Conservation (phyloP, 2,797 vertebrate species). For the Sebastes melanostomus region DNA sequence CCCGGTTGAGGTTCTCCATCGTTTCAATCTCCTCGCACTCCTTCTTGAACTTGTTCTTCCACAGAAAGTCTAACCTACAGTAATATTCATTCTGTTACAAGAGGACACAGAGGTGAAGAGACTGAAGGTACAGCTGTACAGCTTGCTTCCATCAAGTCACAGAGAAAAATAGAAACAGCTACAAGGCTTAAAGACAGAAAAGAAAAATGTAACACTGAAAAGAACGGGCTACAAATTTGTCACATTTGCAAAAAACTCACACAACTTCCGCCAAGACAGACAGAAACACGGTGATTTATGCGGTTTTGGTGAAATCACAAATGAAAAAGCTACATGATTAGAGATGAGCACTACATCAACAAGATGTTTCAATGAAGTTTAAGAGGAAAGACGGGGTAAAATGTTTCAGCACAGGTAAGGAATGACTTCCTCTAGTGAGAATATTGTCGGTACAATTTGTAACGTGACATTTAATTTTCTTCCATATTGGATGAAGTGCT, state of each 20-base stretch:
- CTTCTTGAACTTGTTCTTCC: constrained; percentile 99
- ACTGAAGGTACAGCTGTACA: constrained; percentile 86
- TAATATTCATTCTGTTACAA: constrained; percentile 92
- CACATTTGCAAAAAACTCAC: neutral
- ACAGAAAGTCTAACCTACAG: constrained; percentile 99
- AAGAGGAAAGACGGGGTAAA: neutral
- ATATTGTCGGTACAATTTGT: neutral
- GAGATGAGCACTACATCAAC: neutral
- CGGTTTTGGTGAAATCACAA: neutral
- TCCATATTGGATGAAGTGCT: neutral
- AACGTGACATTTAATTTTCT: constrained; percentile 4
- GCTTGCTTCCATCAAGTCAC: constrained; percentile 71
- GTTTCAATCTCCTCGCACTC: constrained; percentile 99
- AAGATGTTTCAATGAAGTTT: neutral
- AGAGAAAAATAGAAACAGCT: constrained; percentile 46
- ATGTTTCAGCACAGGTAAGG: neutral
- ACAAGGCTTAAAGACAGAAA: constrained; percentile 6
- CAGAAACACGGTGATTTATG: neutral
- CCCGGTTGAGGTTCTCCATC: constrained; percentile 98
- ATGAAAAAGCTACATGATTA: neutral
- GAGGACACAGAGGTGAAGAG: constrained; percentile 98
- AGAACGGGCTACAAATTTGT: neutral
- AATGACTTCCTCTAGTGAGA: neutral
- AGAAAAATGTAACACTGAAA: neutral
- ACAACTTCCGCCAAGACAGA: neutral